Base-by-base conservation (phyloP, 2,797 vertebrate genomes). In the Bryconaethiops microstoma region DNA sequence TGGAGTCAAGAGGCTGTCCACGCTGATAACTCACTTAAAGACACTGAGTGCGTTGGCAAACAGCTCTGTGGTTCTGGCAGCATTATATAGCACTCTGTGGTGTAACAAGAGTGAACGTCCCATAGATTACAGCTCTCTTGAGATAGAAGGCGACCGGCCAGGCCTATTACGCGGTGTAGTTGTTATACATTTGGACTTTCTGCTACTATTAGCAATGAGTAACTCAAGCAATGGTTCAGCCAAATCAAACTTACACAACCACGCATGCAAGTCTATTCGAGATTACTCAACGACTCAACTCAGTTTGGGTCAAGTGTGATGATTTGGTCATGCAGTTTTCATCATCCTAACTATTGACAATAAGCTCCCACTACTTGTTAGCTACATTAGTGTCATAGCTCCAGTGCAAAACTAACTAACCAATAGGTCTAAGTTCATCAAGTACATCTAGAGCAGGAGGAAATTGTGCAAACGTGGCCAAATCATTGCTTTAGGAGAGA, bases 121-220 rank as follows among this genome's bases (percentile, higher is more conserved):
- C 62, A 86, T 77, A 69, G 71, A 86, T 85, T 79, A 80, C 57
- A 81, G 81, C 76, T 74, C 71, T 80, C 62, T 84, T 75, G 54
- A 80, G 75, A 78, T 80, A 74, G 80, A 77, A 72, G 75, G 82
- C 68, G 62, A 78, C 63, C 21, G 48, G 65, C 62, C 19, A 57
- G 21, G 50, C 64, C 48, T 77, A 82, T 84, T 67, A 67, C 69
- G 81, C 16, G 9, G 70, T 48, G 69, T 52, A 74, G 71, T 40
- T 57, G 60, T 77, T 16, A 71, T 52, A 23, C 73, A 76, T 39
- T 69, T 54, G 63, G 73, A 84, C 72, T 78, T 82, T 67, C 50
- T 73, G 67, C 35, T 39, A 80, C 74, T 68, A 64, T 1, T 25
- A 57, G 62, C 59, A 42, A n/a, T n/a, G 23, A 50, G 71, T 76